Conservation (phyloP, 2,113 vertebrate species). For the Daphoenositta chrysoptera region DNA sequence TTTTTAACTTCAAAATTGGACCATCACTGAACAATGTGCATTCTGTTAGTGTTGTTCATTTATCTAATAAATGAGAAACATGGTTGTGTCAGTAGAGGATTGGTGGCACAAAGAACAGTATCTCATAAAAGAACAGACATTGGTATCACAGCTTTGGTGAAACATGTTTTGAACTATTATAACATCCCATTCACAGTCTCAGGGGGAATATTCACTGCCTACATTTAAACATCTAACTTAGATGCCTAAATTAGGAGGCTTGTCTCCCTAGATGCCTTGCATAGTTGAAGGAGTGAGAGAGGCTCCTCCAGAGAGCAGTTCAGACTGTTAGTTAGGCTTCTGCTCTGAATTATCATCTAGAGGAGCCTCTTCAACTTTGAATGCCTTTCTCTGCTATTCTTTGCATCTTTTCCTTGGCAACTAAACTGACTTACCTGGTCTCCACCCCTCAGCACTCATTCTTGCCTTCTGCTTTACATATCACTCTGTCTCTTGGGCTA, state of each 20-base stretch:
- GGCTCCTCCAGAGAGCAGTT: constrained; percentile 46
- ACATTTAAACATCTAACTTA: background rate
- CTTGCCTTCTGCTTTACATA: background rate
- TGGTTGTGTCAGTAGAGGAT: background rate
- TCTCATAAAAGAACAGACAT: background rate
- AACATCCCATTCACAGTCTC: constrained; percentile 15
- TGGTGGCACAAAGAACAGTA: background rate
- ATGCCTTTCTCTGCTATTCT: constrained; percentile 32
- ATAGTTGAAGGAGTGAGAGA: constrained; percentile 34
- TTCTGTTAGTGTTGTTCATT: constrained; percentile 9
- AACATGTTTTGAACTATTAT: constrained; percentile 13
- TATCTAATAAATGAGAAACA: constrained; percentile 38
- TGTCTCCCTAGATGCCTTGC: constrained; percentile 26
- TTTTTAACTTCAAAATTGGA: constrained; percentile 29
- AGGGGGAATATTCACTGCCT: background rate
- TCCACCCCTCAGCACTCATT: background rate
- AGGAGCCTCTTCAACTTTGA: constrained; percentile 35
- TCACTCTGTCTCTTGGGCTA: background rate
- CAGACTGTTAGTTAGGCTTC: constrained; percentile 29
- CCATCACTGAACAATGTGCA: background rate
- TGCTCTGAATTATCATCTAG: constrained; percentile 45
- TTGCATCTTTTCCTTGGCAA: background rate
- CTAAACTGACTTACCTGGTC: background rate
- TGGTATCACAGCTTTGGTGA: background rate
- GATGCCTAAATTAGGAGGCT: constrained; percentile 36